Evolutionary conservation across 2,888 invertebrate genomes (phyloP).

Genomic region (Acanthococcus lagerstroemiae): DNA sequence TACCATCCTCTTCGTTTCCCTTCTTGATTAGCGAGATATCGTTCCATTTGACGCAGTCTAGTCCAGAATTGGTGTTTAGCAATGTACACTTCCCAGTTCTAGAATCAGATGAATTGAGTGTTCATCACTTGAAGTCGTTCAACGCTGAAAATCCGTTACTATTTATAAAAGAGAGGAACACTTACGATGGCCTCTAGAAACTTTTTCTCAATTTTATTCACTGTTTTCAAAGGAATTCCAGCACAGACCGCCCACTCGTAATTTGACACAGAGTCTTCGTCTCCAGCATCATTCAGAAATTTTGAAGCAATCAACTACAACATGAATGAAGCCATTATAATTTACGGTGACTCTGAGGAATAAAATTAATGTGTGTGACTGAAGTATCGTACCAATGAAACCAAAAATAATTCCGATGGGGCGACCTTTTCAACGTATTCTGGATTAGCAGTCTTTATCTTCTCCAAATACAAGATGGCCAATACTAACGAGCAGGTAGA

Average conservation of each 20-base stretch:
- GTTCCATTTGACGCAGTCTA: slow-evolving; percentile 52
- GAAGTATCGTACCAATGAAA: slow-evolving; percentile 90
- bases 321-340: neutral
- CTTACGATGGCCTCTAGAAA: slow-evolving; percentile 84
- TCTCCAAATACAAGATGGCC: slow-evolving; percentile 85
- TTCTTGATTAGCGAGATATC: slow-evolving; percentile 60
- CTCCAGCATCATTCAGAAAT: slow-evolving; percentile 85
- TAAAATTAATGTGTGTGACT: too few relatives aligned
- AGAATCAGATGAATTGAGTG: slow-evolving; percentile 37
- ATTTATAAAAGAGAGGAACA: slow-evolving; percentile 35
- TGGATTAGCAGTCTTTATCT: slow-evolving; percentile 69
- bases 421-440: slow-evolving; percentile 71
- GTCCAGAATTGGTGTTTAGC: slow-evolving; percentile 63
- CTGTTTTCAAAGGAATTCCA: slow-evolving; percentile 56
- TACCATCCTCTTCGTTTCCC: slow-evolving; percentile 65
- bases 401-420: slow-evolving; percentile 86
- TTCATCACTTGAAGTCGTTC: slow-evolving; percentile 15
- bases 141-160: neutral
- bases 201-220: slow-evolving; percentile 75
- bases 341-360: too few relatives aligned
- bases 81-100: slow-evolving; percentile 83
- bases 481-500: slow-evolving; percentile 88
- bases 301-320: slow-evolving; percentile 89
- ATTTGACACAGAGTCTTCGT: slow-evolving; percentile 81
- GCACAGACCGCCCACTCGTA: slow-evolving; percentile 88